phyloP scores from a whole-genome alignment of 2,113 vertebrate species.

The Leucosticte australis region DNA sequence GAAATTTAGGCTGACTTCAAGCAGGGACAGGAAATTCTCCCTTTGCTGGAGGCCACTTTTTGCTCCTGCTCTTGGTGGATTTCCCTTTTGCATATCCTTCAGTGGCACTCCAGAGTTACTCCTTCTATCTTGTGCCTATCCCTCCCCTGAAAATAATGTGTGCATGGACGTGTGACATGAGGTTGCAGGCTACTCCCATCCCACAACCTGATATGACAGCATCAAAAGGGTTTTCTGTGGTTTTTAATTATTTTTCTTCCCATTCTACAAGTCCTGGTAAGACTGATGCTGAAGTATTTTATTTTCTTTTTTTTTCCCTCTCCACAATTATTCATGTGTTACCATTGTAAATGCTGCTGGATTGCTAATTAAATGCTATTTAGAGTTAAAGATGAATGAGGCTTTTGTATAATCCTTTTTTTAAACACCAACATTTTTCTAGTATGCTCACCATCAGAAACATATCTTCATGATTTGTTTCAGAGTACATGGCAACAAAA shows the following conservation, averaged over 20 bases:
- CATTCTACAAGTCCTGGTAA: slow-evolving; percentile 13
- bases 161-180: background rate
- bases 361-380: background rate
- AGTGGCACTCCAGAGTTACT: background rate
- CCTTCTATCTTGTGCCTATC: background rate
- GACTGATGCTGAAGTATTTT: background rate
- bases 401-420: background rate
- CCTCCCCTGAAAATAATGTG: background rate
- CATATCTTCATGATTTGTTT: slow-evolving; percentile 8
- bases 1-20: background rate
- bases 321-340: background rate
- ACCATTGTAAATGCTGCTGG: background rate
- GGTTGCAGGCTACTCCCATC: background rate
- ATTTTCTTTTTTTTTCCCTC: background rate
- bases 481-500: slow-evolving; percentile 16
- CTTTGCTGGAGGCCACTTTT: background rate
- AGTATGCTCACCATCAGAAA: slow-evolving; percentile 13
- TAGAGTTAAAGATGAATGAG: slow-evolving; percentile 36
- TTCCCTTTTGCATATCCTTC: background rate
- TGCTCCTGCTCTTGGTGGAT: background rate
- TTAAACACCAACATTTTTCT: slow-evolving; percentile 23
- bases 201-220: background rate
- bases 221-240: background rate
- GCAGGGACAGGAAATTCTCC: background rate
- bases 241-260: background rate